Conservation (phyloP, 2,113 vertebrate species). For the Okapia johnstoni region DNA sequence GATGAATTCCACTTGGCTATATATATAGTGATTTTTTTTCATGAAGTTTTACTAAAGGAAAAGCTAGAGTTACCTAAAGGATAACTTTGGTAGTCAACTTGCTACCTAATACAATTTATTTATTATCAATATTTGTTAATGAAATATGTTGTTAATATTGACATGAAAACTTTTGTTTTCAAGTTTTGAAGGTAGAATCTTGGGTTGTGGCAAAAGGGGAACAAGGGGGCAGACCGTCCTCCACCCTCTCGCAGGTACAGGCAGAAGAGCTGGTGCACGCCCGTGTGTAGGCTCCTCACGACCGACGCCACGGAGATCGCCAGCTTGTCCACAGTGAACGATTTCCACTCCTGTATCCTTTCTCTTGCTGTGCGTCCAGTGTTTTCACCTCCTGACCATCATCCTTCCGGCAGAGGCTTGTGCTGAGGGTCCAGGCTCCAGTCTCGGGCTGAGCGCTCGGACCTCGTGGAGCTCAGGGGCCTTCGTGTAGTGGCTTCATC, state of each 20-base stretch:
- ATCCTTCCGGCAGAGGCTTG: accelerated
- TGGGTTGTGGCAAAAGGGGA: background rate
- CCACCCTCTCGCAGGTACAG: slow-evolving; percentile 80
- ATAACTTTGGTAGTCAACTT: background rate
- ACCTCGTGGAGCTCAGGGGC: accelerated
- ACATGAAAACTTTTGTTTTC: background rate
- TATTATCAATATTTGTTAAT: background rate
- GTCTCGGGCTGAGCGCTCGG: background rate
- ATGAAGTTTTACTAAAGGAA: background rate
- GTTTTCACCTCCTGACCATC: accelerated
- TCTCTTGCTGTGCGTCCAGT: accelerated
- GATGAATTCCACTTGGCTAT: background rate
- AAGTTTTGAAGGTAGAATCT: background rate
- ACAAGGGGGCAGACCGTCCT: background rate
- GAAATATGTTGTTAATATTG: background rate
- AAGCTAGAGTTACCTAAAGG: background rate
- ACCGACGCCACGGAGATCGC: slow-evolving; percentile 81
- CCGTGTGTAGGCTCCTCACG: slow-evolving; percentile 75
- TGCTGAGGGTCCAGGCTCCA: too few relatives aligned
- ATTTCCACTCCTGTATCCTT: slow-evolving; percentile 94
- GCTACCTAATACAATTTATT: background rate
- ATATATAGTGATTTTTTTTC: background rate
- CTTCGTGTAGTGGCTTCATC: background rate
- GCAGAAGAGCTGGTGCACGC: slow-evolving; percentile 78
- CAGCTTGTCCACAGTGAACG: slow-evolving; percentile 87